phyloP scores from a whole-genome alignment of 1,140 invertebrate genomes.

The Phymastichus coffea region DNA sequence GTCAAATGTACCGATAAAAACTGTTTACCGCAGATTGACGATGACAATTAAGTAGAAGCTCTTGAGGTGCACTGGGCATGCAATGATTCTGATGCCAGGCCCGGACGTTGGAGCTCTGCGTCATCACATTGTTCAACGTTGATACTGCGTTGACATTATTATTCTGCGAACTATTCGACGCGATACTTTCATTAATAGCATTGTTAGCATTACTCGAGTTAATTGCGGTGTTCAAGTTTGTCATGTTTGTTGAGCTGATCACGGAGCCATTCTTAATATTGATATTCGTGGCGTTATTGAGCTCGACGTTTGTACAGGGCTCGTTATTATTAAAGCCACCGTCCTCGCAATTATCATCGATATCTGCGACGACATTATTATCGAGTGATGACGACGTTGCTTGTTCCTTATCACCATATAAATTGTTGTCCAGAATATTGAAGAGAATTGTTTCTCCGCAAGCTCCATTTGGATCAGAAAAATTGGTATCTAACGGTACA shows the following conservation, averaged over 20 bases:
- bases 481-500: constrained; percentile 41
- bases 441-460: constrained; percentile 29
- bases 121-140: constrained; percentile 14
- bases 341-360: constrained; percentile 2
- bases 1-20: no score
- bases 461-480: constrained; percentile 39
- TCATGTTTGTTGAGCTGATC: constrained; percentile 47
- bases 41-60: constrained; percentile 22
- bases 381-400: neutral
- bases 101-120: neutral
- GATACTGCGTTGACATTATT: constrained; percentile 33
- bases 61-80: neutral
- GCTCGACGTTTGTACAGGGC: constrained; percentile 52
- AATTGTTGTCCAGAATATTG: constrained; percentile 34
- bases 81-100: constrained; percentile 18
- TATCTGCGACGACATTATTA: constrained; percentile 29
- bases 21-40: constrained; percentile 14
- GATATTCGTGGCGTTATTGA: constrained; percentile 59
- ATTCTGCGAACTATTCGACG: constrained; percentile 48
- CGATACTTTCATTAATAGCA: constrained; percentile 54
- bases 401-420: constrained; percentile 30
- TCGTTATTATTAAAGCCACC: constrained; percentile 30
- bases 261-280: constrained; percentile 59
- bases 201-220: constrained; percentile 52
- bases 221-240: constrained; percentile 47